A percentile compares a stretch with the other conserved stretches of the same genome.
Evolutionary conservation across 2,113 vertebrate genomes (phyloP).

Genomic region (Oreocharis arfaki): DNA sequence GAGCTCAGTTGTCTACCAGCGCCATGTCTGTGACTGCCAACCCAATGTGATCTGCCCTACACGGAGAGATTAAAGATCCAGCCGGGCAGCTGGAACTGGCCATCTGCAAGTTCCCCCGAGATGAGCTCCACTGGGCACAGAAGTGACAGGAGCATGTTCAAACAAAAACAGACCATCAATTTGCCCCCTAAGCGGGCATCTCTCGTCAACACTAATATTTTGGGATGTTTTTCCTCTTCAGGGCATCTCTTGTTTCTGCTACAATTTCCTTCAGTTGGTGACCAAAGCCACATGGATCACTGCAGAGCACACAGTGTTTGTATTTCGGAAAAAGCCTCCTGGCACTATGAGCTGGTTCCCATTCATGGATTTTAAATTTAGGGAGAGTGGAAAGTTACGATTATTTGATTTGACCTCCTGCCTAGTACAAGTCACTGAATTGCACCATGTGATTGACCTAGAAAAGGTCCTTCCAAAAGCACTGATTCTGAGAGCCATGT

Average conservation of each 20-base stretch:
- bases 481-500: background rate
- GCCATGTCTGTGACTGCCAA: rapidly evolving
- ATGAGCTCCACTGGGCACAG: background rate
- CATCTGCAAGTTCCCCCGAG: background rate
- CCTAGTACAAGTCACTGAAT: background rate
- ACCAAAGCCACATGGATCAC: background rate
- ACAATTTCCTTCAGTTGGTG: background rate
- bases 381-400: background rate
- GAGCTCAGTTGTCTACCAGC: background rate
- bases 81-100: background rate
- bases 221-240: background rate
- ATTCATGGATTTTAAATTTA: background rate
- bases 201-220: background rate
- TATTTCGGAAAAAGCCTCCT: conserved; percentile 7
- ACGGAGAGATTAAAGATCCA: background rate
- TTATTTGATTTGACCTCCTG: background rate
- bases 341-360: background rate
- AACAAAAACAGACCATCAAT: background rate
- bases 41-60: rapidly evolving
- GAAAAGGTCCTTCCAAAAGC: background rate
- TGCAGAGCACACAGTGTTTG: background rate
- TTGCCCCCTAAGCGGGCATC: background rate
- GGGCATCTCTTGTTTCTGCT: background rate
- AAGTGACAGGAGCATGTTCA: background rate
- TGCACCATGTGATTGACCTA: background rate